These are phyloP conservation scores for Antechinus stuartii DNA, from an alignment of 2,113 vertebrate species.

Conservation along the genomic window DNA sequence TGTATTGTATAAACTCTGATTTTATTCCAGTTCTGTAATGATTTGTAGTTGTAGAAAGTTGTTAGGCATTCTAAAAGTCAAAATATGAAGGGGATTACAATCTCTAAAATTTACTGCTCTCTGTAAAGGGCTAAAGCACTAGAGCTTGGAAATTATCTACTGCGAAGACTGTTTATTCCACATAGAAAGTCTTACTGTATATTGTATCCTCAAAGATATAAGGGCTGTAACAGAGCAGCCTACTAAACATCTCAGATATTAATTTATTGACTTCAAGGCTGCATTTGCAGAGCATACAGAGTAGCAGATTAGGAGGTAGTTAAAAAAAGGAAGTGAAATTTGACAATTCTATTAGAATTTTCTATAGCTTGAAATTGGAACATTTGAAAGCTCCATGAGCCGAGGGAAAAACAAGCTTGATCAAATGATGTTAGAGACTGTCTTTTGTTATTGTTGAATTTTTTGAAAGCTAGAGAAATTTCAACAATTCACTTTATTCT, in stretches of 20 bases:
- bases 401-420: slow-evolving; percentile 61
- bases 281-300: slow-evolving; percentile 71
- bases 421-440: slow-evolving; percentile 74
- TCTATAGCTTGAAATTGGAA: slow-evolving; percentile 68
- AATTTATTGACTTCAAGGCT: slow-evolving; percentile 80
- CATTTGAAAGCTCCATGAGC: slow-evolving; percentile 64
- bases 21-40: slow-evolving; percentile 80
- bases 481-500: slow-evolving; percentile 68
- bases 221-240: slow-evolving; percentile 69
- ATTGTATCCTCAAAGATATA: slow-evolving; percentile 69
- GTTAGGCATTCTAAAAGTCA: slow-evolving; percentile 83
- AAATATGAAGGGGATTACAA: slow-evolving; percentile 83
- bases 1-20: slow-evolving; percentile 74
- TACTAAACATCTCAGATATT: slow-evolving; percentile 80
- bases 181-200: slow-evolving; percentile 79
- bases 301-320: slow-evolving; percentile 64
- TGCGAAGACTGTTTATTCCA: slow-evolving; percentile 81
- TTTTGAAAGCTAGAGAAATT: slow-evolving; percentile 64
- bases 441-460: slow-evolving; percentile 31
- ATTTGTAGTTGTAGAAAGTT: slow-evolving; percentile 84
- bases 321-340: slow-evolving; percentile 61
- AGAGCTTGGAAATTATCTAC: slow-evolving; percentile 83
- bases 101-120: slow-evolving; percentile 85
- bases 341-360: slow-evolving; percentile 68
- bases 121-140: slow-evolving; percentile 81